Conservation (phyloP, 1,140 invertebrate genomes). For the Gryllus bimaculatus region DNA sequence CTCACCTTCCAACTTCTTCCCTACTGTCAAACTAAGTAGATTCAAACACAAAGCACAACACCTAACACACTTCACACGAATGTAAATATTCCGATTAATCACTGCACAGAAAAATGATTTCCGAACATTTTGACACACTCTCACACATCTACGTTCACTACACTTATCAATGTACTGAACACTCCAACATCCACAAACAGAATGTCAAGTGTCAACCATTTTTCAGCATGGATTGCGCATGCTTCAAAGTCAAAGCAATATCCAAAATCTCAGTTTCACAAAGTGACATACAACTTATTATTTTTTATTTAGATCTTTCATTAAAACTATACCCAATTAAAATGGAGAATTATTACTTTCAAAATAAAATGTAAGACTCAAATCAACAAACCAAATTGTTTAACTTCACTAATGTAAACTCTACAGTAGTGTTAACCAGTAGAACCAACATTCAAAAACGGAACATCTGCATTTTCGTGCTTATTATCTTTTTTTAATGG, state of each 20-base stretch:
- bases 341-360: too few relatives aligned
- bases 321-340: too few relatives aligned
- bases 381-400: too few relatives aligned
- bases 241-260: neutral
- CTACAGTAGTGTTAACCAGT: too few relatives aligned
- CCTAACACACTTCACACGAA: neutral
- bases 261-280: too few relatives aligned
- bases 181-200: neutral
- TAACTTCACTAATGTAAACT: too few relatives aligned
- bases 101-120: neutral
- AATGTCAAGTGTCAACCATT: conserved; percentile 4
- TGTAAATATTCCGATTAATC: neutral
- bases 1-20: neutral
- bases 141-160: neutral
- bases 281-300: too few relatives aligned
- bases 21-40: neutral
- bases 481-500: too few relatives aligned
- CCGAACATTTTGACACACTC: neutral
- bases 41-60: neutral
- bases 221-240: neutral
- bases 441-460: too few relatives aligned
- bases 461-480: too few relatives aligned
- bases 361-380: too few relatives aligned
- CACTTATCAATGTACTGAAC: neutral
- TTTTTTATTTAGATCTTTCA: too few relatives aligned